Base-by-base conservation (phyloP, 2,797 vertebrate species). In the Glossophaga mutica region DNA sequence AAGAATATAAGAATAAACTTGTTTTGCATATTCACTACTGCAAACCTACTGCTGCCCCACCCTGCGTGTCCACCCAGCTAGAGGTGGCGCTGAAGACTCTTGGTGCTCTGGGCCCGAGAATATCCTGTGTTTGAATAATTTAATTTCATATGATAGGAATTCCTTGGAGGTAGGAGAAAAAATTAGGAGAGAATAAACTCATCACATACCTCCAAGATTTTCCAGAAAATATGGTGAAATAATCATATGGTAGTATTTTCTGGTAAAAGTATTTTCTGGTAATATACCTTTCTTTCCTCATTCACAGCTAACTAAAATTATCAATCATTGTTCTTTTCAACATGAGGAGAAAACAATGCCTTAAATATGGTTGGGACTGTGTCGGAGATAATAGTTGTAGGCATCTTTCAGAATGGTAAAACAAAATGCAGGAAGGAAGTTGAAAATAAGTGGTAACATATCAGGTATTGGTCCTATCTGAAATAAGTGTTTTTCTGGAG, bases 161-260 rank as follows among this genome's bases (percentile, higher is more conserved):
- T 93, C 62, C 74, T 73, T 46, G 21, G 82, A 79, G 42, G 77
- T 42, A 77, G 12, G 21, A 73, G 52, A 95, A 55, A 95, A 70
- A 90, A 59, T 24, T 9, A 81, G 86, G 73, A 88, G 44, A 81
- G 26, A 78, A 39, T 73, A 87, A 97, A 89, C 42, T 94, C 67
- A 83, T 78, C 76, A 67, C 34, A 76, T 71, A 71, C 29, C 83
- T 94, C 19, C 14, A 90, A 93, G 79, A 46, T 59, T 97, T 96
- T 94, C 86, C 78, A 95, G 82, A 74, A 92, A 83, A 59, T n/a
- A 68, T 9, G 29, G 76, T 55, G 71, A 87, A 57, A 42, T 16
- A 67, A 94, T 44, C 32, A 50, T 9, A 82, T 3, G 14, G 15
- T 71, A 74, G 48, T n/a, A 78, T 37, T 86, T 87, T 88, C 44